A percentile compares a stretch with the other conserved stretches of the same genome.
Evolutionary conservation across 2,888 invertebrate genomes (phyloP).

Genomic region (Corbicula japonica): DNA sequence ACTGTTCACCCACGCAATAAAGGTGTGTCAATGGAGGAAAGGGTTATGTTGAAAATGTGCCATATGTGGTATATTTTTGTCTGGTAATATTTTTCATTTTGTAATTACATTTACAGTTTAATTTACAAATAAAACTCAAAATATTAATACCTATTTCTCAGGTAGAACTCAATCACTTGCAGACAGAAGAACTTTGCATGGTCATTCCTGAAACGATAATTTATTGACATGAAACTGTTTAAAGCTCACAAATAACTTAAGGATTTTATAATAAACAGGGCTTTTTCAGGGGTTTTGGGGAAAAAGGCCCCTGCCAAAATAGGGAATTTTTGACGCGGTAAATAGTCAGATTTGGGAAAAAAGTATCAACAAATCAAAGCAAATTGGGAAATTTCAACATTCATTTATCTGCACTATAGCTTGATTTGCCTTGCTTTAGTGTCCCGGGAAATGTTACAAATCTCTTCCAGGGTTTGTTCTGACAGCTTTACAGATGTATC

Average conservation of each 20-base stretch:
- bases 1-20: too few species aligned
- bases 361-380: neutral
- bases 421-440: too few species aligned
- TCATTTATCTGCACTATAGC: too few species aligned
- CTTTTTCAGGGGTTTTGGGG: too few species aligned
- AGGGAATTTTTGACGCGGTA: neutral
- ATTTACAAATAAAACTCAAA: neutral
- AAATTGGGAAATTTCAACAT: neutral
- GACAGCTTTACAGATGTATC: too few species aligned
- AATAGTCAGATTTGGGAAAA: neutral
- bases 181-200: slow-evolving; percentile 87
- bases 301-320: neutral
- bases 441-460: too few species aligned
- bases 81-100: neutral
- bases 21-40: too few species aligned
- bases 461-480: too few species aligned
- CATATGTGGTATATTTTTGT: too few species aligned
- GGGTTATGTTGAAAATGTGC: neutral
- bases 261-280: neutral
- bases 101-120: neutral
- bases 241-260: too few species aligned
- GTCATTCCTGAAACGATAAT: slow-evolving; percentile 84
- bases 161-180: slow-evolving; percentile 87
- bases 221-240: slow-evolving; percentile 1
- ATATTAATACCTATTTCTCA: slow-evolving; percentile 85